Evolutionary conservation across 2,888 invertebrate genomes (phyloP).

Genomic region (Argyra leucocephala): DNA sequence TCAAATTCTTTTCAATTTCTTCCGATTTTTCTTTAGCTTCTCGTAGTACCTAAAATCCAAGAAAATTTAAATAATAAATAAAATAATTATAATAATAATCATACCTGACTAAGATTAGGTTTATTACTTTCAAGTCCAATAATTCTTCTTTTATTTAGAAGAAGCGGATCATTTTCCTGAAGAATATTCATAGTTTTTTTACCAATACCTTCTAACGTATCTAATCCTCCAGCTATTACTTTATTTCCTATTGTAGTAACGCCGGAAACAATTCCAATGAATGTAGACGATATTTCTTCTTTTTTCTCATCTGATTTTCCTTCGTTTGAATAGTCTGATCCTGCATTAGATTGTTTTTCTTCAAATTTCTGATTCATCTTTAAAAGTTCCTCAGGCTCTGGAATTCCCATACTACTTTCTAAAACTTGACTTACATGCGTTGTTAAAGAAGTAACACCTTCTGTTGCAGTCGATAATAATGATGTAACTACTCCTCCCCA

Average conservation of each 20-base stretch:
- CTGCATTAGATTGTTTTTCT: not conserved
- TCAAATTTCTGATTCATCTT: conserved; percentile 36
- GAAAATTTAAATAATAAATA: not conserved
- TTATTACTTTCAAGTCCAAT: conserved; percentile 38
- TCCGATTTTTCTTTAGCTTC: conserved; percentile 62
- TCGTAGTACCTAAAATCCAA: conserved; percentile 52
- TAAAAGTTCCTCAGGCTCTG: conserved; percentile 71
- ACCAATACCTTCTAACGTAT: conserved; percentile 84
- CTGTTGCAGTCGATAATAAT: conserved; percentile 64
- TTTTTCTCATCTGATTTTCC: conserved; percentile 10
- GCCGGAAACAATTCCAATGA: conserved; percentile 29
- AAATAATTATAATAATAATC: no score
- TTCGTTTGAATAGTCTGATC: not conserved
- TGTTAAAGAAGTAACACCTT: conserved; percentile 67
- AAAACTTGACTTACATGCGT: conserved; percentile 74
- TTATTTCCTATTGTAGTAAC: conserved; percentile 49
- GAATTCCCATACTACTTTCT: conserved; percentile 73
- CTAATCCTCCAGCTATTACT: conserved; percentile 70
- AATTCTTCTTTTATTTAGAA: conserved; percentile 56
- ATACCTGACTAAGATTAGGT: conserved; percentile 36
- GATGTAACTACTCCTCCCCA: conserved; percentile 69
- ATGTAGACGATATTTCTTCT: conserved; percentile 15
- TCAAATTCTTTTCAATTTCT: conserved; percentile 35
- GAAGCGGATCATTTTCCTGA: conserved; percentile 83
- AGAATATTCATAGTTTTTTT: conserved; percentile 90